Conservation (phyloP, 2,888 invertebrate species). For the Ichneumon xanthorius region DNA sequence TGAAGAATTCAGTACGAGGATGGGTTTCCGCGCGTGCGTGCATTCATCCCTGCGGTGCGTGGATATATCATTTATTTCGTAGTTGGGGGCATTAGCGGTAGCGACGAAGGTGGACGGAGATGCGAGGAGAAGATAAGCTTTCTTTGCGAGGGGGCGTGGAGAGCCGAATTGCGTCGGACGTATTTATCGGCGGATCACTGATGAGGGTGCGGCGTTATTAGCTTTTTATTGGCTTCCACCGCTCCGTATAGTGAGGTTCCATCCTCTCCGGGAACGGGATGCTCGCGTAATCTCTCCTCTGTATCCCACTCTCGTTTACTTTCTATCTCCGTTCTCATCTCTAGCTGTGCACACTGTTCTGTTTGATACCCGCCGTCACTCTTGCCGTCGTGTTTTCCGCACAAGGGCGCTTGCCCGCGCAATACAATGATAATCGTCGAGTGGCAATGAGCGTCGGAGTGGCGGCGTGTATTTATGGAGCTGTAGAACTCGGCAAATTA, state of each 20-base stretch:
- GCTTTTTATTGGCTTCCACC: slow-evolving; percentile 66
- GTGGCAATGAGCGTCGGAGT: slow-evolving; percentile 20
- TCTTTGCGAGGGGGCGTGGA: slow-evolving; percentile 2
- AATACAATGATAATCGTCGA: slow-evolving; percentile 4
- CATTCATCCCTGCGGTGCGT: neutral
- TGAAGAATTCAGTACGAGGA: neutral
- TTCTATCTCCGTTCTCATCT: slow-evolving; percentile 12
- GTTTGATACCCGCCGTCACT: neutral
- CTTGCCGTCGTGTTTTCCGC: neutral
- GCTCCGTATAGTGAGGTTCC: slow-evolving; percentile 54
- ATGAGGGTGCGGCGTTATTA: slow-evolving; percentile 64
- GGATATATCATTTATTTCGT: slow-evolving; percentile 3
- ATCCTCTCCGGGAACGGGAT: slow-evolving; percentile 26
- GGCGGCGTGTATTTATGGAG: neutral
- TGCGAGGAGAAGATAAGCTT: slow-evolving; percentile 16
- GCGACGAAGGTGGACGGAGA: slow-evolving; percentile 5
- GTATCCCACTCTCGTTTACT: slow-evolving; percentile 21
- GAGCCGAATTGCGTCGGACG: slow-evolving; percentile 31
- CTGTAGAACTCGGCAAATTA: slow-evolving; percentile 19
- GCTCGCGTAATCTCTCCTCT: slow-evolving; percentile 2
- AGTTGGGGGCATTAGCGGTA: neutral
- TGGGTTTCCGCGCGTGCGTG: neutral
- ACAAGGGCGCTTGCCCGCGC: neutral
- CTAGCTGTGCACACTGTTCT: neutral
- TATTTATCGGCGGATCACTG: slow-evolving; percentile 61